These are phyloP conservation scores for Clinocottus analis DNA, from an alignment of 2,113 vertebrate genomes.

Conservation along the genomic window DNA sequence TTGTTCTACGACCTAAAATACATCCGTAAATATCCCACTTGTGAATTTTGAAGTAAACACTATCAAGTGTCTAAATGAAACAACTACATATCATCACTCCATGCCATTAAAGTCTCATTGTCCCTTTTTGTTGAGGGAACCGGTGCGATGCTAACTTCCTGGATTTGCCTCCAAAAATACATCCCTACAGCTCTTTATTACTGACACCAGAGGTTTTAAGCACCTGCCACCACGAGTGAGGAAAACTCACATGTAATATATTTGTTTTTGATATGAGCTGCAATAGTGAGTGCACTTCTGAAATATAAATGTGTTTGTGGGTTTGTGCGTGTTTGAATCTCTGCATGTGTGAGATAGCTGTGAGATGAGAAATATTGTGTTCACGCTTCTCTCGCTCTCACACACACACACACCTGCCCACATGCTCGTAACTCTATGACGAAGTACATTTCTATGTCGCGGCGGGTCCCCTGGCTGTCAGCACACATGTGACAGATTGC, in stretches of 20 bases:
- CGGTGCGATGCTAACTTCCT: not conserved
- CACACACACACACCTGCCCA: slow-evolving; percentile 31
- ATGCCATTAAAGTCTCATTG: not conserved
- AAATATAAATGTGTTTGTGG: not conserved
- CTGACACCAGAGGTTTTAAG: not conserved
- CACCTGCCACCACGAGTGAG: not conserved
- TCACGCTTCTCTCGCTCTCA: slow-evolving; percentile 16
- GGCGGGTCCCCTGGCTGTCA: slow-evolving; percentile 10
- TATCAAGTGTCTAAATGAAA: too few relatives aligned
- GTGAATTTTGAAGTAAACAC: too few relatives aligned
- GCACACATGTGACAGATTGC: slow-evolving; percentile 28
- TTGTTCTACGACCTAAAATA: not conserved
- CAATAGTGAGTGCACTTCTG: not conserved
- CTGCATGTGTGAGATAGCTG: slow-evolving; percentile 6
- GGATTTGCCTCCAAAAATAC: not conserved
- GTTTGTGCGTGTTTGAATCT: slow-evolving; percentile 4
- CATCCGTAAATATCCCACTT: not conserved
- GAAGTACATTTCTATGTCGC: slow-evolving; percentile 35
- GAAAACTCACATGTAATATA: not conserved
- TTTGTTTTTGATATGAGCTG: not conserved
- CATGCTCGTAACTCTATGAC: slow-evolving; percentile 1
- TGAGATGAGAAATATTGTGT: slow-evolving; percentile 25
- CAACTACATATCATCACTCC: not conserved
- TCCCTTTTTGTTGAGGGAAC: not conserved
- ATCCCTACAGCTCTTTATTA: not conserved